Percentiles rank a stretch among this genome's conserved stretches.
Conservation (phyloP, 1,140 invertebrate species). For the Nymphalis io region DNA sequence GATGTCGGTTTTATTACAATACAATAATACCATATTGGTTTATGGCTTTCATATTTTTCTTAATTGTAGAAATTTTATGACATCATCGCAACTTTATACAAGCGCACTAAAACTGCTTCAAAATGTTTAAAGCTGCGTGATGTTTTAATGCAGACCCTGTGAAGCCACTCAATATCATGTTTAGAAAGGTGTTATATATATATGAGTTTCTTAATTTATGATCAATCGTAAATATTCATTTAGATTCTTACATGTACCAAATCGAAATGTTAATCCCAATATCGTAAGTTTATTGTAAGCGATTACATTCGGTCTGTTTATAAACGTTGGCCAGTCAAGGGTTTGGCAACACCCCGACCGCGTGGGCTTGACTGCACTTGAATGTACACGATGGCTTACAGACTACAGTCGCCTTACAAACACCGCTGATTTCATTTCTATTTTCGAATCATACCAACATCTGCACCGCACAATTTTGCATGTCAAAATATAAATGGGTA, state of each 20-base stretch:
- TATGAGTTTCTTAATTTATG: too few relatives aligned
- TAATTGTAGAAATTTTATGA: too few relatives aligned
- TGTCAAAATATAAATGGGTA: not conserved
- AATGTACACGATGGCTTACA: conserved; percentile 22
- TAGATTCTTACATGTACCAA: not conserved
- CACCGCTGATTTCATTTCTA: conserved; percentile 39
- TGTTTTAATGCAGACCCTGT: too few relatives aligned
- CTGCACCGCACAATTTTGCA: conserved; percentile 14
- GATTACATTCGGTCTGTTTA: conserved; percentile 26
- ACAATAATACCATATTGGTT: not conserved
- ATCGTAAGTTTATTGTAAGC: conserved; percentile 24
- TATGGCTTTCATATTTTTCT: too few relatives aligned
- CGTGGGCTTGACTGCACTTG: conserved; percentile 34
- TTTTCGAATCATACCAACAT: conserved; percentile 28
- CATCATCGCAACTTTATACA: too few relatives aligned
- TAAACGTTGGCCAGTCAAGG: conserved; percentile 34
- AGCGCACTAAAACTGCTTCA: too few relatives aligned
- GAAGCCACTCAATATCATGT: too few relatives aligned
- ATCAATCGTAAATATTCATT: too few relatives aligned
- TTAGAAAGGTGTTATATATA: too few relatives aligned
- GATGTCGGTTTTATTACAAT: not conserved
- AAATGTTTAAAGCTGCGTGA: too few relatives aligned
- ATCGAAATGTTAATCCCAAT: not conserved
- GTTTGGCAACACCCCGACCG: conserved; percentile 32
- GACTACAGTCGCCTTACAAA: conserved; percentile 30